These are phyloP conservation scores for Pangasianodon gigas DNA, from an alignment of 2,113 vertebrate species.

Conservation along the genomic window DNA sequence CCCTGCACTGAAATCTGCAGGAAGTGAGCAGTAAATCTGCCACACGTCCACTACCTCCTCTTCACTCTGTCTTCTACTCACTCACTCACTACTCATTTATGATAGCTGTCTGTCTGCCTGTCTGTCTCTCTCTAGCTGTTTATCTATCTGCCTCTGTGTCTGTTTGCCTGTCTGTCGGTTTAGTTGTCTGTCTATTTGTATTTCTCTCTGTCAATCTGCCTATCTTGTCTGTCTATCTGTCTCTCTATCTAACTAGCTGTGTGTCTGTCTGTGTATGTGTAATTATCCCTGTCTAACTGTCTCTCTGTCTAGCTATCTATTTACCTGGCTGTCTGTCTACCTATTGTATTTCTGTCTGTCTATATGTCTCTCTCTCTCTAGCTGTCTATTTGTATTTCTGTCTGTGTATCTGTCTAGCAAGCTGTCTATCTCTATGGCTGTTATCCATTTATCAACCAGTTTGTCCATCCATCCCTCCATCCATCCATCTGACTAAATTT, in stretches of 20 bases:
- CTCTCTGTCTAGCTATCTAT: neutral
- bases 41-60: neutral
- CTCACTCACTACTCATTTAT: neutral
- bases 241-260: neutral
- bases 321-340: neutral
- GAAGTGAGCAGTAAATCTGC: slow-evolving; percentile 6
- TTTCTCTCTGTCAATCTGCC: neutral
- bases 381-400: no score
- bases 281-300: neutral
- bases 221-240: neutral
- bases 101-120: neutral
- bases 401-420: no score
- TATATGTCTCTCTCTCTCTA: no score
- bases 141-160: neutral
- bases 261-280: neutral
- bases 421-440: no score
- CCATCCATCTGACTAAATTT: neutral
- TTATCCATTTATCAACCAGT: no score
- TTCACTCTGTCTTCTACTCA: neutral
- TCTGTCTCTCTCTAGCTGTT: neutral
- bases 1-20: neutral
- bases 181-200: neutral
- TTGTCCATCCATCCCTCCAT: neutral
- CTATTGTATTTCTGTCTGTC: no score
- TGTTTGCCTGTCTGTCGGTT: neutral